Evolutionary conservation across 2,888 invertebrate genomes (phyloP), one percentile per base, ranked within the genome.

Genomic region (Caenorhabditis afra): DNA sequence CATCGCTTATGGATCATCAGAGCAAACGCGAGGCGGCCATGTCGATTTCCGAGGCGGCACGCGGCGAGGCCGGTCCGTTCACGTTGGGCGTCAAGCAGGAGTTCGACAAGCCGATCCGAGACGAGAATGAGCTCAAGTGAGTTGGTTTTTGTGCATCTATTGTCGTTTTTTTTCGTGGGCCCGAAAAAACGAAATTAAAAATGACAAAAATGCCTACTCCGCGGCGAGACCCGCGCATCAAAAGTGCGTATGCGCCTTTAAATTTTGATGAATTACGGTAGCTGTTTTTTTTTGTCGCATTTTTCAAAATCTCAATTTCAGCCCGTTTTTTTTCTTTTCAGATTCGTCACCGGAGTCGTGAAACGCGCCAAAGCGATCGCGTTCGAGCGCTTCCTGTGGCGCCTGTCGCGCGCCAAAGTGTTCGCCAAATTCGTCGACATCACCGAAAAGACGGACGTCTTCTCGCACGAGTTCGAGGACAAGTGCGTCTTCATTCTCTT

Each of bases 321-420:
- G n/a, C n/a, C n/a, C n/a, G n/a, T n/a, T n/a, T n/a, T n/a, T n/a
- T 11, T 4, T 11, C 23, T n/a, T 59, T 76, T 45, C 86, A 94
- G 97, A 91, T 98, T 98, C 93, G 95, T 98, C 86, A 96, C 98
- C 90, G 99, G 98, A 84, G 97, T 97, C 78, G 96, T 99, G 88
- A 93, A 95, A 65, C 93, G 96, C 64, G 96, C 96, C 91, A 93
- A 96, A 81, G 94, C 97, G 82, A 95, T 96, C 41, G 94, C 96
- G 12, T 99, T 99, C 92, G 97, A 97, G 92, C 93, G 97, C 37
- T 96, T 98, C 95, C 91, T 99, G 85, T 98, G 98, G 97, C 94
- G 97, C 86, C 96, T 96, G 53, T 97, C 97, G 90, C 93, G 97
- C 77, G 97, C 97, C 83, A 96, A 97, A 96, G 89, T 89, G 44